Base-by-base conservation (phyloP, 2,797 vertebrate species). In the Ispidina picta region DNA sequence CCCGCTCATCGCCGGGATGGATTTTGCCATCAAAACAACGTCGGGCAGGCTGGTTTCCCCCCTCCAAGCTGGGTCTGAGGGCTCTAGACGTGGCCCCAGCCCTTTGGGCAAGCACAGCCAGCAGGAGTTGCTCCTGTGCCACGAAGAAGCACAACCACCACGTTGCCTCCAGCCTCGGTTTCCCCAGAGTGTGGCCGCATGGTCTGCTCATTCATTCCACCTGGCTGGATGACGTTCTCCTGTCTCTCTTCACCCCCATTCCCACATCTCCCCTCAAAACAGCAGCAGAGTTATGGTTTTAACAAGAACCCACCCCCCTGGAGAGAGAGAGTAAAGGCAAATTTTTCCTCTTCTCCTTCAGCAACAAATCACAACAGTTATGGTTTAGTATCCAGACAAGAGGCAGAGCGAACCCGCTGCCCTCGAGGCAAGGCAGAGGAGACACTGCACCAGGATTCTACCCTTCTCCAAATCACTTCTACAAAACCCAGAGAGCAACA, bases 381-480 rank as follows among this genome's bases (percentile, higher is more conserved):
- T 17, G 19, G 54, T 13, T 20, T 0, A 9, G 28, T 35, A 28
- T 0, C 59, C 37, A 31, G 64, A 25, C 12, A 15, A 25, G 25
- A 25, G 28, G 49, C 79, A 72, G 77, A 74, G 86, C 55, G 74
- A 48, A 31, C 9, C 19, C 1, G 0, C 69, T 84, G 43, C 71
- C 39, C 41, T 19, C 0, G 0, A 23, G 35, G 39, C 0, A 0
- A n/a, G 52, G 10, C 0, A 0, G 14, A 55, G 43, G 21, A 17
- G 41, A 25, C 3, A 5, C 43, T 51, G 52, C 55, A 62, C 37
- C 41, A 81, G 9, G 28, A 43, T 2, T 10, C 5, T 15, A 39
- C 9, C 0, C 11, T 41, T 5, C 5, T 14, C 58, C 41, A 73
- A 69, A 7, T 29, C 15, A 2, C 8, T 1, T 52, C 65, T 31